Base-by-base conservation (phyloP, 2,888 invertebrate species). In the Pseudococcus longispinus region DNA sequence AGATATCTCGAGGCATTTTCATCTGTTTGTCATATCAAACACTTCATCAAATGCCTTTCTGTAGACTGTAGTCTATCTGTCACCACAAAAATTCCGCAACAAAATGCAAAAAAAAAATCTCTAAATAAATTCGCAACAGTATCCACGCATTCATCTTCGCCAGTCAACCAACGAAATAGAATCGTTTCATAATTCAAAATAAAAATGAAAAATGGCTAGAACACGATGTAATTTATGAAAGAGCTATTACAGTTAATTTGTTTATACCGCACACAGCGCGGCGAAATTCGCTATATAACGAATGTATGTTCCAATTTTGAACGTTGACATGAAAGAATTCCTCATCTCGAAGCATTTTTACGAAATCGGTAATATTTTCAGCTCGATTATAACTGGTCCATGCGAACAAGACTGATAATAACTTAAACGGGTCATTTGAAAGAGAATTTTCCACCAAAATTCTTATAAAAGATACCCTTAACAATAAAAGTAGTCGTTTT, bases 251-350 rank as follows among this genome's bases (percentile, higher is more conserved):
- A 23, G 60, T 60, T 60, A 60, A 60, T 60, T 60, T 60, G 60
- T 60, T 60, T 60, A 18, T 60, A 60, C 60, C 60, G 60, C 60
- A 60, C 60, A 23, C 60, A 23, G 60, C 23, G 60, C 20, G 23
- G 60, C 9, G 37, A 51, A 51, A 51, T 60, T 60, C 9, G 8
- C 23, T 23, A 1, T 9, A 37, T 8, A 23, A 60, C 60, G 60
- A 60, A 60, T 23, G 23, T 23, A 13, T 60, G 70, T 29, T 70
- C 70, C 29, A 70, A 70, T 70, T 70, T 29, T 70, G 6, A 29
- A 70, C 29, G 70, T 70, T 18, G 70, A 70, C 70, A 18, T 70
- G 29, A 70, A 29, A 70, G 70, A 32, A 70, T 70, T 70, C 70
- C 18, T 70, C 29, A 70, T 70, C 18, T 29, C 15, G 70, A 29